These are phyloP conservation scores for Parascotia fuliginaria DNA, from an alignment of 2,888 invertebrate species.

Conservation along the genomic window DNA sequence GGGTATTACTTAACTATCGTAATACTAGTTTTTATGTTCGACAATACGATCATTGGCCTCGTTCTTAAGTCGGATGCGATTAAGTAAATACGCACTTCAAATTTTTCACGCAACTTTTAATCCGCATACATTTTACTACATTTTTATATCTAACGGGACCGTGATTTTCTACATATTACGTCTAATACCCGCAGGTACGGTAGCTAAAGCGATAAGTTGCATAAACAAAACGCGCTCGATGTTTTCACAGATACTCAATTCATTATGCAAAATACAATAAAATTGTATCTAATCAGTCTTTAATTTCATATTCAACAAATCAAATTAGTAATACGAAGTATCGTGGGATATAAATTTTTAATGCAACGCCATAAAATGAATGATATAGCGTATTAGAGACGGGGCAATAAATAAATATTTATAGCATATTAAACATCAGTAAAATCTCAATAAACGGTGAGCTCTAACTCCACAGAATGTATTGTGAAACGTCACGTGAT, in stretches of 20 bases:
- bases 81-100: conserved; percentile 41
- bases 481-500: conserved; percentile 61
- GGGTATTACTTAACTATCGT: not conserved
- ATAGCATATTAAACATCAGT: conserved; percentile 78
- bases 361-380: conserved; percentile 72
- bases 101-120: conserved; percentile 28
- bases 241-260: conserved; percentile 45
- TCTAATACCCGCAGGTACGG: conserved; percentile 12
- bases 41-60: conserved; percentile 33
- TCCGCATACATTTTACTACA: conserved; percentile 35
- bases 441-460: conserved; percentile 74
- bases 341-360: conserved; percentile 71
- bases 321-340: conserved; percentile 71
- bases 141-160: conserved; percentile 31
- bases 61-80: conserved; percentile 38
- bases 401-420: conserved; percentile 78
- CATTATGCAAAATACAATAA: conserved; percentile 63
- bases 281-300: conserved; percentile 67
- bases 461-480: conserved; percentile 55
- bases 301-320: conserved; percentile 73
- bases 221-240: conserved; percentile 23
- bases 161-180: conserved; percentile 13
- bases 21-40: conserved; percentile 4
- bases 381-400: conserved; percentile 76
- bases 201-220: conserved; percentile 30